Evolutionary conservation across 2,888 invertebrate genomes (phyloP).

Genomic region (Drosophila greeni): DNA sequence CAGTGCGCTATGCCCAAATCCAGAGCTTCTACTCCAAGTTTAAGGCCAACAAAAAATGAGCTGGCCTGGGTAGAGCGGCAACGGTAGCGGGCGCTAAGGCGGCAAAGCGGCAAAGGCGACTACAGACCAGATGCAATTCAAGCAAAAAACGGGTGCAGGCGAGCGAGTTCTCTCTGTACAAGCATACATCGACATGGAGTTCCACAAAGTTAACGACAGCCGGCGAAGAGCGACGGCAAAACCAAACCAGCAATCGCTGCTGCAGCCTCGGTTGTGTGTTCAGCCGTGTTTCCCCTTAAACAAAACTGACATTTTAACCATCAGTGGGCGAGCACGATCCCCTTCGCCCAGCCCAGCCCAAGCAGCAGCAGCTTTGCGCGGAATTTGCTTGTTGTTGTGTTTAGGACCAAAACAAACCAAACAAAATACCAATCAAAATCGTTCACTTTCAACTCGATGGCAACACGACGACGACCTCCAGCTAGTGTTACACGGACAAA

Average conservation of each 20-base stretch:
- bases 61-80: constrained; percentile 40
- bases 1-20: constrained; percentile 89
- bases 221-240: constrained; percentile 48
- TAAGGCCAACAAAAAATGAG: constrained; percentile 83
- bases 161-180: constrained; percentile 65
- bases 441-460: constrained; percentile 66
- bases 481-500: constrained; percentile 57
- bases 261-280: constrained; percentile 37
- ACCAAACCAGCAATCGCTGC: constrained; percentile 48
- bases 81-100: constrained; percentile 57
- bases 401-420: constrained; percentile 43
- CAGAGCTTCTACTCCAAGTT: constrained; percentile 91
- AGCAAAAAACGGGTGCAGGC: constrained; percentile 58
- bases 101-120: constrained; percentile 60
- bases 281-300: constrained; percentile 30
- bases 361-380: constrained; percentile 53
- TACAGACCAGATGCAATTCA: constrained; percentile 67
- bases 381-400: constrained; percentile 66
- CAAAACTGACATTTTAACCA: constrained; percentile 36
- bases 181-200: constrained; percentile 66
- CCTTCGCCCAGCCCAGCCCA: constrained; percentile 21
- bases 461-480: constrained; percentile 53
- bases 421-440: constrained; percentile 51
- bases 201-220: constrained; percentile 64
- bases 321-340: constrained; percentile 26